Percentiles rank a stretch among this genome's conserved stretches.
Evolutionary conservation across 2,797 vertebrate species (phyloP).

Genomic region (Gymnopithys bicolor): DNA sequence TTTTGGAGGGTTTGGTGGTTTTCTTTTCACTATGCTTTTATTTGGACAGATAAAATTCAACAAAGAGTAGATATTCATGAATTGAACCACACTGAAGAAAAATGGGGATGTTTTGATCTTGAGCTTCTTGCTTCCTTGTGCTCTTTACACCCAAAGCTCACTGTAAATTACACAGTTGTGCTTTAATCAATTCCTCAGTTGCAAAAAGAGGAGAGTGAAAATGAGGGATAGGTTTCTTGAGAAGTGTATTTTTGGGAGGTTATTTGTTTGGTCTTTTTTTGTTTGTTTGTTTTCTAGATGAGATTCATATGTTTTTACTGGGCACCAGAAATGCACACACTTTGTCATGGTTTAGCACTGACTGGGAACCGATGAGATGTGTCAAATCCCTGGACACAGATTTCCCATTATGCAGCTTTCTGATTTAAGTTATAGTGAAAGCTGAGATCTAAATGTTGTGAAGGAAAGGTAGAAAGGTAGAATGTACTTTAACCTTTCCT

Average conservation of each 20-base stretch:
- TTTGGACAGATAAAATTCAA: background rate
- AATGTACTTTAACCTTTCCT: background rate
- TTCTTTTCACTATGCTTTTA: background rate
- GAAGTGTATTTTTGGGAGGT: background rate
- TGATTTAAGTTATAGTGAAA: background rate
- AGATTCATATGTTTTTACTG: background rate
- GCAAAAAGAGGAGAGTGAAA: background rate
- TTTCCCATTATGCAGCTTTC: background rate
- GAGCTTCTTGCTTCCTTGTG: background rate
- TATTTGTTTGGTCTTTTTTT: background rate
- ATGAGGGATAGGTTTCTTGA: background rate
- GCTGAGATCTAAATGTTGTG: background rate
- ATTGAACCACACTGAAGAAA: background rate
- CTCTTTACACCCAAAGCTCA: background rate
- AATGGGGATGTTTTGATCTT: background rate
- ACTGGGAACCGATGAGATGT: background rate
- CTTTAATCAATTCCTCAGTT: background rate
- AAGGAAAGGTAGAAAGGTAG: background rate
- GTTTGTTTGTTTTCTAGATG: background rate
- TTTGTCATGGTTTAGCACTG: background rate
- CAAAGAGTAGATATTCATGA: background rate
- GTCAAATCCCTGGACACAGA: background rate
- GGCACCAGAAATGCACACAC: background rate
- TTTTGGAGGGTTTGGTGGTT: background rate
- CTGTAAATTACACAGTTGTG: background rate